Evolutionary conservation across 2,797 vertebrate species (phyloP).

Genomic region (Pipistrellus nathusii): DNA sequence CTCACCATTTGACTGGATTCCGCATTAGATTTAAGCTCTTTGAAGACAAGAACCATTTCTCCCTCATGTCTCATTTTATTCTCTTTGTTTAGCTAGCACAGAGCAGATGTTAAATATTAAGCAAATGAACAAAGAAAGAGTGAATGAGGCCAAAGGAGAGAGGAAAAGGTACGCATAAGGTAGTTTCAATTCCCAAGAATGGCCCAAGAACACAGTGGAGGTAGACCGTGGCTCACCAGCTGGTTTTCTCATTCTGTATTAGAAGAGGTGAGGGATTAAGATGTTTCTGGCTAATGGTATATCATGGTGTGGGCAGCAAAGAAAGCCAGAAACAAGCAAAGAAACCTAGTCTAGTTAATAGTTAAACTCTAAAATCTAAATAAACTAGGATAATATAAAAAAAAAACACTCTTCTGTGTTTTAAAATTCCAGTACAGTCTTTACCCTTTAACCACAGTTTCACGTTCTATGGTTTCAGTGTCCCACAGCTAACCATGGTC

Average conservation of each 20-base stretch:
- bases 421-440: not conserved
- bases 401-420: not conserved
- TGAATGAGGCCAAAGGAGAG: not conserved
- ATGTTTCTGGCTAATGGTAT: not conserved
- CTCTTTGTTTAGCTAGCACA: not conserved
- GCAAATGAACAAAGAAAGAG: not conserved
- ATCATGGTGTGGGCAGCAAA: not conserved
- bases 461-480: not conserved
- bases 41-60: not conserved
- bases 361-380: conserved; percentile 59
- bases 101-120: not conserved
- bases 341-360: conserved; percentile 1
- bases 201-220: not conserved
- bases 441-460: not conserved
- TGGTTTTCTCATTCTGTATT: not conserved
- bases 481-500: not conserved
- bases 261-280: not conserved
- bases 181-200: not conserved
- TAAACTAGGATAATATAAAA: not conserved
- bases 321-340: conserved; percentile 32
- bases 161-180: not conserved
- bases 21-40: not conserved
- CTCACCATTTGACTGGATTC: not conserved
- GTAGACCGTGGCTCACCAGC: not conserved
- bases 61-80: not conserved